Percentiles rank a stretch among this genome's conserved stretches.
Evolutionary conservation across 2,113 vertebrate genomes (phyloP).

Genomic region (Sylvia atricapilla): DNA sequence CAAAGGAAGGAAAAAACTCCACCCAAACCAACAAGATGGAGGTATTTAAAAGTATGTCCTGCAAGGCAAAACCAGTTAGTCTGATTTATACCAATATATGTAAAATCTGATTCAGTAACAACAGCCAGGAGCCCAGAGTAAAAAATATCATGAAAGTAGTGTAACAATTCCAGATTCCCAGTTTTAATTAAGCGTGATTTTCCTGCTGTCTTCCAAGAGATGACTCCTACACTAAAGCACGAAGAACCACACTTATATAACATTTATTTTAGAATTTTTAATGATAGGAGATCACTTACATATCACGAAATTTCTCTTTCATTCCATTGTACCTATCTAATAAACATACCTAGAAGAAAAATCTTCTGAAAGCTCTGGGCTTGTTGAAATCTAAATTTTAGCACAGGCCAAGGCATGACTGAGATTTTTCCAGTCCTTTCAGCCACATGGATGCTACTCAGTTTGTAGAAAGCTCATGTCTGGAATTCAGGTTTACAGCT

Average conservation of each 20-base stretch:
- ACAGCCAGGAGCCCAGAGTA: neutral
- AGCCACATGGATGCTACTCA: neutral
- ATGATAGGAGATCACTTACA: neutral
- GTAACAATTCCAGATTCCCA: neutral
- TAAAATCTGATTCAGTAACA: neutral
- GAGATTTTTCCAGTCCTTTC: neutral
- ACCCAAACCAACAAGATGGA: neutral
- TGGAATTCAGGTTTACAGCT: neutral
- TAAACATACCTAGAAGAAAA: neutral
- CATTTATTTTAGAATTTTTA: neutral
- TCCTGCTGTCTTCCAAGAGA: neutral
- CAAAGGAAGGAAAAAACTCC: neutral
- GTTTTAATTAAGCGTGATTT: neutral
- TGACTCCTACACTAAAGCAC: neutral
- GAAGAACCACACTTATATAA: neutral
- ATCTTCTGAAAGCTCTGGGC: neutral
- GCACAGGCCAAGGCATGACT: too few species aligned
- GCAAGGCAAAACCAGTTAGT: neutral
- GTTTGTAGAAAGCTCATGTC: neutral
- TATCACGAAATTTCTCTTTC: neutral
- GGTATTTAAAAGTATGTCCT: neutral
- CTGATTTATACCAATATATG: neutral
- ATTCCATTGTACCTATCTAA: neutral
- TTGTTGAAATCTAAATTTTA: neutral
- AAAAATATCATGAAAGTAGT: neutral